Conservation (phyloP, 2,113 vertebrate species). For the Gymnarchus niloticus region DNA sequence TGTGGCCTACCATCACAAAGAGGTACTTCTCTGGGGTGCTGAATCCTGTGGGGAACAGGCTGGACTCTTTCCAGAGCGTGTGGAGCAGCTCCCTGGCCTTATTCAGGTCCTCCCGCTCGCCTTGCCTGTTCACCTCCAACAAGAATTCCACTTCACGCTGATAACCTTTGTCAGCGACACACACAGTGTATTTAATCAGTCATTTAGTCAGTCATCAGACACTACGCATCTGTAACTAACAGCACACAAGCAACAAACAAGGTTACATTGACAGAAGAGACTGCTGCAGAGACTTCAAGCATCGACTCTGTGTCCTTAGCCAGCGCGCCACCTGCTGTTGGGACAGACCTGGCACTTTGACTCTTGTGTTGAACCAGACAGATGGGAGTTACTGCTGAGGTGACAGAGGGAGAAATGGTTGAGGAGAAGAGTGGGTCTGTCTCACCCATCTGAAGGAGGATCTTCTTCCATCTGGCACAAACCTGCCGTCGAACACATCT, state of each 20-base stretch:
- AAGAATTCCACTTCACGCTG: slow-evolving; percentile 80
- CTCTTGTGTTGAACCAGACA: background rate
- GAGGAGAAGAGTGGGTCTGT: background rate
- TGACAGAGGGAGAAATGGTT: background rate
- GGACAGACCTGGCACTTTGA: background rate
- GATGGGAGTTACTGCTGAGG: background rate
- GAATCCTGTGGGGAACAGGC: slow-evolving; percentile 71
- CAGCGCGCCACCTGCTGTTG: background rate
- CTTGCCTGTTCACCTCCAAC: slow-evolving; percentile 74
- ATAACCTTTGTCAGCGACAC: slow-evolving; percentile 64
- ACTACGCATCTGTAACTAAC: too few species aligned
- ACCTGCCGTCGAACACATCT: slow-evolving; percentile 73
- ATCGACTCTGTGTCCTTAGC: too few species aligned
- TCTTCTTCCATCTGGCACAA: slow-evolving; percentile 74
- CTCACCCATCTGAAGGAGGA: slow-evolving; percentile 81
- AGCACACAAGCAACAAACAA: too few species aligned
- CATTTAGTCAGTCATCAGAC: too few species aligned
- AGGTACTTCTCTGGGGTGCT: slow-evolving; percentile 74
- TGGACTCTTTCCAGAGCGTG: slow-evolving; percentile 74
- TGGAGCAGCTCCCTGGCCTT: slow-evolving; percentile 68
- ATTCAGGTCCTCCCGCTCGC: slow-evolving; percentile 66
- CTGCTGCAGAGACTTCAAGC: too few species aligned
- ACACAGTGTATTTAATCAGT: too few species aligned
- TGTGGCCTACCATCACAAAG: slow-evolving; percentile 72
- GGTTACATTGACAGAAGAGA: background rate